Evolutionary conservation across 2,113 vertebrate genomes (phyloP).

Genomic region (Zosterops hypoxanthus): DNA sequence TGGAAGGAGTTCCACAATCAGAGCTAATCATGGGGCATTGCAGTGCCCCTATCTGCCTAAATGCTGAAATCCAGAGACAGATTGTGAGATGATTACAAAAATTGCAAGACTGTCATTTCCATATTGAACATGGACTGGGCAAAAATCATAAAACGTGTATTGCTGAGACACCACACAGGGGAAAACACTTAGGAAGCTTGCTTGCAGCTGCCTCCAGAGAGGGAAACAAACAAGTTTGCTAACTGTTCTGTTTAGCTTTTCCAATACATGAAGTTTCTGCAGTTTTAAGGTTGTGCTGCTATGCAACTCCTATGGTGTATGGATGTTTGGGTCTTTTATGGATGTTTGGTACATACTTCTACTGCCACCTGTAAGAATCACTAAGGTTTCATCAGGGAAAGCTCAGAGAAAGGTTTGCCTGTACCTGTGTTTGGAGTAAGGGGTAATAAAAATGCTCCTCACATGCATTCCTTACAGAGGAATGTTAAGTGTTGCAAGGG

Average conservation of each 20-base stretch:
- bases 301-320: neutral
- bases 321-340: neutral
- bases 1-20: slow-evolving; percentile 69
- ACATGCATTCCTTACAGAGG: neutral
- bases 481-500: neutral
- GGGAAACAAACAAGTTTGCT: slow-evolving; percentile 57
- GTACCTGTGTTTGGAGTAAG: neutral
- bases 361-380: neutral
- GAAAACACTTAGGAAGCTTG: slow-evolving; percentile 44
- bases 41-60: slow-evolving; percentile 48
- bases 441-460: neutral
- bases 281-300: neutral
- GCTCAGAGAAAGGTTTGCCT: neutral
- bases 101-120: slow-evolving; percentile 68
- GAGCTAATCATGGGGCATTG: slow-evolving; percentile 65
- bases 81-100: slow-evolving; percentile 70
- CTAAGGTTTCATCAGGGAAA: neutral
- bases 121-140: slow-evolving; percentile 50
- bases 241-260: slow-evolving; percentile 20
- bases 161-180: slow-evolving; percentile 1
- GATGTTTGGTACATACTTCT: neutral
- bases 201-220: neutral
- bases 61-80: slow-evolving; percentile 55
- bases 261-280: slow-evolving; percentile 27
- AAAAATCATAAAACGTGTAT: slow-evolving; percentile 37